Evolutionary conservation across 2,888 invertebrate species (phyloP).

Genomic region (Heteromyza rotundicornis): DNA sequence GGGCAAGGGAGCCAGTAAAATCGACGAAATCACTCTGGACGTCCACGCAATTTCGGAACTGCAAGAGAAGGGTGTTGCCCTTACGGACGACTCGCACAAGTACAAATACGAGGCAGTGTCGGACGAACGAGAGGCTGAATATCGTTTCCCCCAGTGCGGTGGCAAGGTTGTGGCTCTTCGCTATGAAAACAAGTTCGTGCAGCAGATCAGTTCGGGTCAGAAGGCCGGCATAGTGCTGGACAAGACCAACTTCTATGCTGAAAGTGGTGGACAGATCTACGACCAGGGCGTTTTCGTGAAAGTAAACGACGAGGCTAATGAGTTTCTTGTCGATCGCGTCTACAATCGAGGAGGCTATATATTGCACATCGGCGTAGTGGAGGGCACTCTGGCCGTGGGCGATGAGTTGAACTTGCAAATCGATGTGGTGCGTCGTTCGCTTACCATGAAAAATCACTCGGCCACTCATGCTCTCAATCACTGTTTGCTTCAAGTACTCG

Average conservation of each 20-base stretch:
- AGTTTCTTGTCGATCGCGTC: constrained; percentile 90
- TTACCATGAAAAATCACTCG: constrained; percentile 99
- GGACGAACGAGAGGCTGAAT: constrained; percentile 72
- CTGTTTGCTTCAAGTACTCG: constrained; percentile 87
- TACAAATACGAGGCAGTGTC: constrained; percentile 81
- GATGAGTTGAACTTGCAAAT: constrained; percentile 83
- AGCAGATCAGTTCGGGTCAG: constrained; percentile 80
- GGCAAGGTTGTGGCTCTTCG: constrained; percentile 84
- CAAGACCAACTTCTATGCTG: constrained; percentile 95
- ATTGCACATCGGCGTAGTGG: constrained; percentile 88
- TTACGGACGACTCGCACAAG: constrained; percentile 91
- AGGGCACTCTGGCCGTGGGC: constrained; percentile 82
- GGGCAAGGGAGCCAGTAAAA: constrained; percentile 79
- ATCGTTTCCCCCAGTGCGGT: constrained; percentile 75
- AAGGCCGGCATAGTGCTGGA: constrained; percentile 93
- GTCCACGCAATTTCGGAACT: constrained; percentile 94
- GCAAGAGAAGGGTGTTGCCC: constrained; percentile 75
- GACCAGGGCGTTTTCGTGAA: constrained; percentile 93
- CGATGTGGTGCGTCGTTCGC: constrained; percentile 82
- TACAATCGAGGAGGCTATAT: constrained; percentile 96
- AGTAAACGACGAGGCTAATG: constrained; percentile 81
- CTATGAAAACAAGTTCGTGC: constrained; percentile 82
- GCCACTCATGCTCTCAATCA: constrained; percentile 97
- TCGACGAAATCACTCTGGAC: constrained; percentile 87
- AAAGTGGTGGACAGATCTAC: constrained; percentile 98